Conservation (phyloP, 2,113 vertebrate genomes). For the Hydrolagus affinis region DNA sequence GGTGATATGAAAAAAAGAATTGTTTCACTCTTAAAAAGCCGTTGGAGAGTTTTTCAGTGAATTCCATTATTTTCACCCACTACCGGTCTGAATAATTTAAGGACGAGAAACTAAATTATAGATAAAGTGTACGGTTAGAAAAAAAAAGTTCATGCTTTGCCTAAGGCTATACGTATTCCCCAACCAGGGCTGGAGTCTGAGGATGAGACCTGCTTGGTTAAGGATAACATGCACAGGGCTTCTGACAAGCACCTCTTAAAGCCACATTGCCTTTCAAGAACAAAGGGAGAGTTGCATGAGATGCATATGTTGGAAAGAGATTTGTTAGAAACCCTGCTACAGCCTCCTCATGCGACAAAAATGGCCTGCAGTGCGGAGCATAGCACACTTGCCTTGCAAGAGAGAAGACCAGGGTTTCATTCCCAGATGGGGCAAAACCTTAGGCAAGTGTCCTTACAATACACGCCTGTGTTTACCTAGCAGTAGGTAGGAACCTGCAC, state of each 20-base stretch:
- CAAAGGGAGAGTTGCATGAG: not conserved
- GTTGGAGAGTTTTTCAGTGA: conserved; percentile 81
- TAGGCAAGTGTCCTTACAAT: too few relatives aligned
- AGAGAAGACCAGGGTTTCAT: too few relatives aligned
- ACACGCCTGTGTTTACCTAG: too few relatives aligned
- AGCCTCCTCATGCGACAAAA: not conserved
- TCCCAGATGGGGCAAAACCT: too few relatives aligned
- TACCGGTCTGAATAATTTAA: conserved; percentile 99
- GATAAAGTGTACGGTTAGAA: conserved; percentile 99
- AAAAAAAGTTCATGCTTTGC: conserved; percentile 91
- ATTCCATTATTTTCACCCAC: conserved; percentile 96
- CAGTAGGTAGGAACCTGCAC: too few relatives aligned
- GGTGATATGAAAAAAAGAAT: conserved; percentile 53
- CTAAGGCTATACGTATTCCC: conserved; percentile 81
- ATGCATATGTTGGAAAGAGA: not conserved
- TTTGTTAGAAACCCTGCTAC: not conserved
- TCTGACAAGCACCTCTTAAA: conserved; percentile 77
- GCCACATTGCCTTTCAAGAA: conserved; percentile 58
- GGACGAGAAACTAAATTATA: conserved; percentile 92
- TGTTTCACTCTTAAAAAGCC: conserved; percentile 79
- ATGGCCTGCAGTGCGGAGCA: not conserved
- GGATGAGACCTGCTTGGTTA: conserved; percentile 90
- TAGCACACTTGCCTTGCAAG: too few relatives aligned
- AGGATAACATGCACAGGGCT: conserved; percentile 89
- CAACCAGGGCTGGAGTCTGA: conserved; percentile 96